Conservation (phyloP, 2,113 vertebrate genomes). For the Daboia siamensis region DNA sequence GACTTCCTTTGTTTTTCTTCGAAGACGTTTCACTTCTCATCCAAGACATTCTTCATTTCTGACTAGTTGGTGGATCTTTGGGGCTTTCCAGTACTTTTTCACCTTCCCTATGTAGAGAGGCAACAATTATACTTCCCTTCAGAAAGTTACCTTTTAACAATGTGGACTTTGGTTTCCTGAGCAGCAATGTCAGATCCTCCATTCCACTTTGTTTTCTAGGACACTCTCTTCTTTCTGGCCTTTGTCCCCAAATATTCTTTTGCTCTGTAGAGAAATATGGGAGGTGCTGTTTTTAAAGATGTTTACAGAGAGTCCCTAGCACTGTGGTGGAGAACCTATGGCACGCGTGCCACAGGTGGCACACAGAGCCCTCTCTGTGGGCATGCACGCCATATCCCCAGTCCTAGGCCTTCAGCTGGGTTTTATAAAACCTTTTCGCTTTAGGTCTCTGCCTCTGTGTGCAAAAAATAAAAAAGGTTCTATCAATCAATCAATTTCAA, state of each 20-base stretch:
- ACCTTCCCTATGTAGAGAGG: neutral
- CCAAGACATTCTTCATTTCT: neutral
- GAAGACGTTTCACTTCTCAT: neutral
- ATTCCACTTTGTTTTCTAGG: neutral
- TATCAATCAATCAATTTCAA: too few relatives aligned
- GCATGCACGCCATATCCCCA: too few relatives aligned
- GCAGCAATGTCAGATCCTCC: neutral
- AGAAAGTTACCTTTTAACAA: neutral
- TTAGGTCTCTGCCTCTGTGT: too few relatives aligned
- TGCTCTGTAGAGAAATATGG: neutral
- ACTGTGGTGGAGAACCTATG: too few relatives aligned
- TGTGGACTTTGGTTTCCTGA: neutral
- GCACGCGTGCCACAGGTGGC: too few relatives aligned
- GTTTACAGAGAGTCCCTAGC: neutral
- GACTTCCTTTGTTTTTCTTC: neutral
- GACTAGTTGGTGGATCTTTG: neutral
- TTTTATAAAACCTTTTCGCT: too few relatives aligned
- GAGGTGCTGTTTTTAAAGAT: neutral
- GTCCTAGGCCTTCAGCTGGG: too few relatives aligned
- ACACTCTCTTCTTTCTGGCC: neutral
- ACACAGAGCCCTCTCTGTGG: too few relatives aligned
- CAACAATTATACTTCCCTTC: neutral
- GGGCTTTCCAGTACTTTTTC: neutral
- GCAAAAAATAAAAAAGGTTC: too few relatives aligned
- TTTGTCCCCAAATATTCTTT: neutral